Conservation (phyloP, 2,113 vertebrate species). For the Mustela lutreola region DNA sequence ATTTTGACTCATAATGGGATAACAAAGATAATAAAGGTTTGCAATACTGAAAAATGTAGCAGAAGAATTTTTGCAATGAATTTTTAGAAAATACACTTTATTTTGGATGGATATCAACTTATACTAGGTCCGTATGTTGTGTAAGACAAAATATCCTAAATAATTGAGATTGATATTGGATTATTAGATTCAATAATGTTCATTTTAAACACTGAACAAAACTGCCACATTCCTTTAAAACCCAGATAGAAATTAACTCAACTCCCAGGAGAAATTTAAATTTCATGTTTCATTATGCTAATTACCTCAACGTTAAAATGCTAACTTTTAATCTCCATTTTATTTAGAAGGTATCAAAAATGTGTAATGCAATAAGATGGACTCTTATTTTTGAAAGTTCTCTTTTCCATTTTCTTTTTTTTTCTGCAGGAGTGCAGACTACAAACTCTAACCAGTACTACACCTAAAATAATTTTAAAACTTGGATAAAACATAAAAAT, state of each 20-base stretch:
- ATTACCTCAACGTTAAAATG: constrained; percentile 37
- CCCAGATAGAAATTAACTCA: neutral
- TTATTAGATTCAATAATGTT: neutral
- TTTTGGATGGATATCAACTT: neutral
- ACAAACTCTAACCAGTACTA: neutral
- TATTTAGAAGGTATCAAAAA: neutral
- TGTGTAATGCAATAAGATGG: neutral
- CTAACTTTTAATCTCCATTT: neutral
- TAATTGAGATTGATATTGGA: neutral
- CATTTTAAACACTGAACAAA: neutral
- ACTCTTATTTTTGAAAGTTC: neutral
- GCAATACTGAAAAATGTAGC: neutral
- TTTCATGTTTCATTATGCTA: neutral
- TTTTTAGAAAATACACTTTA: neutral
- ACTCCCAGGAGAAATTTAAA: neutral
- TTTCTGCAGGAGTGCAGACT: neutral
- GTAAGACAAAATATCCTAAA: neutral
- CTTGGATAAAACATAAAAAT: neutral
- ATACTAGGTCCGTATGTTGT: neutral
- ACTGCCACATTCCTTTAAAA: constrained; percentile 2
- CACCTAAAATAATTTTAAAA: neutral
- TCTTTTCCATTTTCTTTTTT: neutral
- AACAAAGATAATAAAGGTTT: neutral
- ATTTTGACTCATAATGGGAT: constrained; percentile 14
- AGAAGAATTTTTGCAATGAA: neutral